A percentile compares a stretch with the other conserved stretches of the same genome.
Evolutionary conservation across 2,113 vertebrate species (phyloP).

Genomic region (Empidonax traillii): DNA sequence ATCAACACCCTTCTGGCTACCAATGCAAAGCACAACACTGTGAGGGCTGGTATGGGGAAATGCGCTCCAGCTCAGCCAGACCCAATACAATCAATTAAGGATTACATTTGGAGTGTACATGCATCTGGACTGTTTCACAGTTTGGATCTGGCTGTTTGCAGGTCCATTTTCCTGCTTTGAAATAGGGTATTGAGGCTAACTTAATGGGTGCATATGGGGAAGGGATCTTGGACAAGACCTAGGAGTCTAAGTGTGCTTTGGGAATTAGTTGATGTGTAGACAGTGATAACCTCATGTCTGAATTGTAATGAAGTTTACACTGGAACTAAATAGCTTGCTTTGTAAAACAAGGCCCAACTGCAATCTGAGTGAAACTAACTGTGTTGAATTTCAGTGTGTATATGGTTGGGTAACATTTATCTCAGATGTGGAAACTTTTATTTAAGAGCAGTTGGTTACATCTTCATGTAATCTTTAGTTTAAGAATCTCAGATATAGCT

Average conservation of each 20-base stretch:
- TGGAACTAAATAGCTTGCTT: conserved; percentile 2
- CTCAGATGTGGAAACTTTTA: conserved; percentile 1
- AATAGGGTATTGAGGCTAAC: not conserved
- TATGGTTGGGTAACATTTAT: not conserved
- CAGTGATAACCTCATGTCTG: not conserved
- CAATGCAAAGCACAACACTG: too few relatives aligned
- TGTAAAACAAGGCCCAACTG: not conserved
- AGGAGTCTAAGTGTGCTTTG: not conserved
- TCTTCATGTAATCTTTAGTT: not conserved
- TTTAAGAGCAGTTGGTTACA: not conserved
- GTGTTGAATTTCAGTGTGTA: not conserved
- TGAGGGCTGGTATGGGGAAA: too few relatives aligned
- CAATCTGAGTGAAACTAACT: not conserved
- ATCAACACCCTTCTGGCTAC: too few relatives aligned
- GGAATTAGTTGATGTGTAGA: not conserved
- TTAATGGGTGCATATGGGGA: not conserved
- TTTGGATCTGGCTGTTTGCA: not conserved
- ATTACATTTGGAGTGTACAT: not conserved
- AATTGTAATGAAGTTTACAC: conserved; percentile 25
- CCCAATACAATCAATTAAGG: not conserved
- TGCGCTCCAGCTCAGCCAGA: too few relatives aligned
- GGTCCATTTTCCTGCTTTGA: not conserved
- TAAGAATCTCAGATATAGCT: not conserved
- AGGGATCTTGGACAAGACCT: not conserved
- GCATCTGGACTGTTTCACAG: not conserved